A percentile compares a stretch with the other conserved stretches of the same genome.
Evolutionary conservation across 2,113 vertebrate genomes (phyloP).

Genomic region (Psilopsiagon aurifrons): DNA sequence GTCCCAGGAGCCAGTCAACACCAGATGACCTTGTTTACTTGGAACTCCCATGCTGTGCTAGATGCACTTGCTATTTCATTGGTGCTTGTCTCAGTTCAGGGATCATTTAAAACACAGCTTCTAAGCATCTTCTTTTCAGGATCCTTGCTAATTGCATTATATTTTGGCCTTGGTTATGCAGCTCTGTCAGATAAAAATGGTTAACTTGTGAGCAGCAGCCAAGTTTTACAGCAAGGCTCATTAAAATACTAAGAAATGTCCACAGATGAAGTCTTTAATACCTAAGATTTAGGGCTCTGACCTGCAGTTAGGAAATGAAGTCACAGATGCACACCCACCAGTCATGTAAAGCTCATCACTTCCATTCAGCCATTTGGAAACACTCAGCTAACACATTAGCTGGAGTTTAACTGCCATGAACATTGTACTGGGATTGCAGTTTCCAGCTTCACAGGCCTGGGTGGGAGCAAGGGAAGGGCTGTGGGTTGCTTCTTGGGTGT

Average conservation of each 20-base stretch:
- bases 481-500: not conserved
- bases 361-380: not conserved
- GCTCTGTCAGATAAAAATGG: not conserved
- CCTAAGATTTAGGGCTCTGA: not conserved
- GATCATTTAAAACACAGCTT: not conserved
- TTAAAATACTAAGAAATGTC: not conserved
- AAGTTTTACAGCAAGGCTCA: not conserved
- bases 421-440: not conserved
- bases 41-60: not conserved
- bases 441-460: not conserved
- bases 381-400: not conserved
- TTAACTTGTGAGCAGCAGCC: not conserved
- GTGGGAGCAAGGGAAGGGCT: not conserved
- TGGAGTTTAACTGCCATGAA: not conserved
- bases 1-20: not conserved
- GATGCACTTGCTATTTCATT: not conserved
- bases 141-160: not conserved
- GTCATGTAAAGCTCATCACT: not conserved
- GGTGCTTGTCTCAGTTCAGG: not conserved
- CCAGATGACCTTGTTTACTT: not conserved
- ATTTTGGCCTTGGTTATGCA: not conserved
- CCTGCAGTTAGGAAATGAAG: not conserved
- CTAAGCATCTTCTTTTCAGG: not conserved
- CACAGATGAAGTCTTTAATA: not conserved
- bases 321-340: not conserved